A percentile compares a stretch with the other conserved stretches of the same genome.
Evolutionary conservation across 2,113 vertebrate species (phyloP).

Genomic region (Istiophorus platypterus): DNA sequence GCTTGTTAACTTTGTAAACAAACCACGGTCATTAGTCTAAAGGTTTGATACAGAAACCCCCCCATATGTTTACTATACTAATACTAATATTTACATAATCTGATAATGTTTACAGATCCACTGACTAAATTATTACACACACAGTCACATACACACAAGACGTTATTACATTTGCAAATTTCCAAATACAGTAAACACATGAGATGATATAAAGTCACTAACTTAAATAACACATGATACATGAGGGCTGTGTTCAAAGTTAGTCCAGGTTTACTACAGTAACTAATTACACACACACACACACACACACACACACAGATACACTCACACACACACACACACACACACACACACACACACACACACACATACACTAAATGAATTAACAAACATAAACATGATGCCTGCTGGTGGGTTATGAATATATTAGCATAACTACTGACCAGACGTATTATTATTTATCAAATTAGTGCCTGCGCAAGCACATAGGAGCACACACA

Average conservation of each 20-base stretch:
- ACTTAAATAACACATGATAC: conserved; percentile 58
- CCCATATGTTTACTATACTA: conserved; percentile 60
- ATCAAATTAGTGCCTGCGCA: conserved; percentile 68
- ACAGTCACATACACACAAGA: background rate
- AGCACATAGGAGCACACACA: conserved; percentile 9
- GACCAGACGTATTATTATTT: conserved; percentile 80
- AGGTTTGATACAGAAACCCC: conserved; percentile 44
- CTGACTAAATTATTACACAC: conserved; percentile 28
- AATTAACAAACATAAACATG: conserved; percentile 76
- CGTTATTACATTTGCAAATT: conserved; percentile 27
- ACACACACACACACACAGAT: conserved; percentile 16
- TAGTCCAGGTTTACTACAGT: conserved; percentile 32
- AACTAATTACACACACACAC: conserved; percentile 33
- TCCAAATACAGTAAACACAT: conserved; percentile 19
- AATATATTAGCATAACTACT: conserved; percentile 82
- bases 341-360: conserved; percentile 30
- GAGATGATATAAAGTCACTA: conserved; percentile 41
- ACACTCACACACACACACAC: background rate
- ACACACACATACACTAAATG: conserved; percentile 47
- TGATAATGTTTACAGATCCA: conserved; percentile 40
- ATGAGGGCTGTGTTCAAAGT: conserved; percentile 29
- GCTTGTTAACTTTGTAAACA: conserved; percentile 53
- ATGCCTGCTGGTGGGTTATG: conserved; percentile 77
- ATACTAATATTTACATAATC: conserved; percentile 63
- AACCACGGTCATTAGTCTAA: conserved; percentile 51